Evolutionary conservation across 2,888 invertebrate genomes (phyloP).

Genomic region (Agonopterix alstromeriana): DNA sequence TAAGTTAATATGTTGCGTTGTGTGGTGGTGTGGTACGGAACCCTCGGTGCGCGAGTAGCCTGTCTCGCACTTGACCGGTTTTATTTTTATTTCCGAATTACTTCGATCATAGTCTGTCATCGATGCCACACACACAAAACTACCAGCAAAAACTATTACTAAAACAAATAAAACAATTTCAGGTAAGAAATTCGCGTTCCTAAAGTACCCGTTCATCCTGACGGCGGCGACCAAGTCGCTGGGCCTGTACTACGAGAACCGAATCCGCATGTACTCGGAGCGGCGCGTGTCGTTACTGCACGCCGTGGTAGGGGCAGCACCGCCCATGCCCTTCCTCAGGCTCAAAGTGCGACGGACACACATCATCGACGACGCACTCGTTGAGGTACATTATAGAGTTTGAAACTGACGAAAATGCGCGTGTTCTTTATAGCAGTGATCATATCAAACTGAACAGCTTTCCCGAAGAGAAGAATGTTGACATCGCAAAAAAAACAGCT

Average conservation of each 20-base stretch:
- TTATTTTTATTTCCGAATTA: too few relatives aligned
- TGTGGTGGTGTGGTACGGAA: too few relatives aligned
- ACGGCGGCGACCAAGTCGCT: conserved; percentile 94
- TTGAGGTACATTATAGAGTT: conserved; percentile 83
- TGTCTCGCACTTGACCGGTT: too few relatives aligned
- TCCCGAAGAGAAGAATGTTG: too few relatives aligned
- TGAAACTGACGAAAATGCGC: too few relatives aligned
- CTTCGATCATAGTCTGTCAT: too few relatives aligned
- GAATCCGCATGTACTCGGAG: conserved; percentile 96
- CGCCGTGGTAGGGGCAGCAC: conserved; percentile 88
- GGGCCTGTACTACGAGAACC: conserved; percentile 94
- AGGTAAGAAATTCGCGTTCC: conserved; percentile 88
- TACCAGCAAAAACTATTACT: neutral
- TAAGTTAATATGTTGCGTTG: too few relatives aligned
- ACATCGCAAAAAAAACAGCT: too few relatives aligned
- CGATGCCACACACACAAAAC: neutral
- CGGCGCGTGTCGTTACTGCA: conserved; percentile 90
- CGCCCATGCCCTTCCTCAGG: conserved; percentile 89
- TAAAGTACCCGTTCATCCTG: conserved; percentile 92
- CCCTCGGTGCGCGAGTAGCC: too few relatives aligned
- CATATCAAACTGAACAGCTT: too few relatives aligned
- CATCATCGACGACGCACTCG: conserved; percentile 94
- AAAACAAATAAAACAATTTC: conserved; percentile 11
- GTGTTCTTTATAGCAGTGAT: too few relatives aligned
- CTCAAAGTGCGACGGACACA: conserved; percentile 89